Evolutionary conservation across 2,797 vertebrate species (phyloP), one percentile per base, ranked within the genome.

Genomic region (Squalus acanthias): DNA sequence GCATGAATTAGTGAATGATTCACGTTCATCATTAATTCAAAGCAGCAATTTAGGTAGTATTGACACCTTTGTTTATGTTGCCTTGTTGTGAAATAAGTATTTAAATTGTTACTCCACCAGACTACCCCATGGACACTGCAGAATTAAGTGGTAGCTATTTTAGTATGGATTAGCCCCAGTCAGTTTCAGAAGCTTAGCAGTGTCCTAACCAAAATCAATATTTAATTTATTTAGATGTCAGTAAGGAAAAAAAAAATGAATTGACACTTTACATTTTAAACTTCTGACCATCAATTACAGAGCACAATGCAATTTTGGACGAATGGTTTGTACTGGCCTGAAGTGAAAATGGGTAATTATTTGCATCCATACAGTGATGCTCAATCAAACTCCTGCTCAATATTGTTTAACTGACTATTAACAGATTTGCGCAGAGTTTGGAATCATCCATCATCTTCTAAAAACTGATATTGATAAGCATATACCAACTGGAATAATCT

Each of bases 221-320:
- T 22, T 95, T 95, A 95, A 95, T 95, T 95, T 74, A 76, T 95
- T 95, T 76, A 76, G 50, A 33, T 95, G 94, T 95, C 94, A 95
- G 70, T 22, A 74, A 60, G 70, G 39, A 39, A 39, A 74, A 95
- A 69, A 95, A 76, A 95, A 95, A 95, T 95, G 26, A 95, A 95
- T 95, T 74, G 70, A n/a, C 29, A 57, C 33, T 95, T 74, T 95
- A 53, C 70, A 95, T 76, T 76, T 74, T 95, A 74, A 76, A 76
- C 50, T 33, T 74, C 57, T 76, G 17, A 76, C 29, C 70, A 95
- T 95, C 69, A 95, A 95, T 95, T 57, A 76, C 50, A 76, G 26
- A 76, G 26, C 53, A 57, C 46, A 95, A n/a, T 95, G 46, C 50
- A 76, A 95, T 76, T 72, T 50, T 33, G 70, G 50, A 76, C 60